Evolutionary conservation across 2,888 invertebrate genomes (phyloP), one percentile per base, ranked within the genome.

Genomic region (Psylliodes chrysocephalus): DNA sequence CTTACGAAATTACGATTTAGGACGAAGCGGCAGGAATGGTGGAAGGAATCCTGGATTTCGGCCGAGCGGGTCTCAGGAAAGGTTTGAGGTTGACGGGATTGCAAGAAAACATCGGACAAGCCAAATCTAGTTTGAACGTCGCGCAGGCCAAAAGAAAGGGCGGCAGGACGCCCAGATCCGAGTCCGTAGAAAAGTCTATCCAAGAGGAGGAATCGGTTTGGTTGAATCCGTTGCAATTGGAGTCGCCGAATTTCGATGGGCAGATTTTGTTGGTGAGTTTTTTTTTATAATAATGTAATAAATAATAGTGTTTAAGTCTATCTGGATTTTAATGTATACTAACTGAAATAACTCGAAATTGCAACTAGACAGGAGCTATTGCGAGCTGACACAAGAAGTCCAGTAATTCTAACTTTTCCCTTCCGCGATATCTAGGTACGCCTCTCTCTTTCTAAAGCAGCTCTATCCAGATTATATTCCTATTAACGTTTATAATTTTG

Each of bases 1-100:
- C n/a, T n/a, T n/a, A n/a, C n/a, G n/a, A n/a, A n/a, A n/a, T n/a
- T n/a, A n/a, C n/a, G n/a, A n/a, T 40, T 3, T 73, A 88, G 88
- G 88, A 88, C 63, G 88, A 88, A 76, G 88, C 88, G 0, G 88
- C 87, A 0, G 88, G 88, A 0, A 85, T 88, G 82, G 87, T 88
- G 81, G 88, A 88, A 74, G 88, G 88, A 0, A 82, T 88, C 0
- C 77, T 88, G 22, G 88, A 88, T 77, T 86, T 88, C 67, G 88
- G 88, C 14, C 86, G 87, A 66, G 88, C 88, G 0, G 87, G 88
- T 0, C 73, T 88, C 10, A 85, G 86, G 75, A 88, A 88, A 71
- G 88, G 88, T 0, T 61, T 81, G 22, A 82, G 87, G 0, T 83
- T 88, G 44, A 88, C 88, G 0, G 88, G 88, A 0, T 83, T 88